Evolutionary conservation across 2,113 vertebrate genomes (phyloP).

Genomic region (Callopanchax toddi): DNA sequence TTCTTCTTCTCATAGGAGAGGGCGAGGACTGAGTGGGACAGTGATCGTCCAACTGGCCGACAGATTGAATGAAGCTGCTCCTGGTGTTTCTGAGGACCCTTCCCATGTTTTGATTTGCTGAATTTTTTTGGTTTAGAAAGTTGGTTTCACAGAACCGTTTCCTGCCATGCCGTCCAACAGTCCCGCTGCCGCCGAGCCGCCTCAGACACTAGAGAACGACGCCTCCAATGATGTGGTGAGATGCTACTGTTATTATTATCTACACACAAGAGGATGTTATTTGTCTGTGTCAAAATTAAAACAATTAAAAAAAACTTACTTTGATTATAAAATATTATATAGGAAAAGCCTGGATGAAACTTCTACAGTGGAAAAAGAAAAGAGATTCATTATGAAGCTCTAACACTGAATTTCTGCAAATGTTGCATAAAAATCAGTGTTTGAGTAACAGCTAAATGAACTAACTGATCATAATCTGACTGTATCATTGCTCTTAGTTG

Average conservation of each 20-base stretch:
- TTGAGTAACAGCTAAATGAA: too few relatives aligned
- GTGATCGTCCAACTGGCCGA: conserved; percentile 10
- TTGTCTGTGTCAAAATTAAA: background rate
- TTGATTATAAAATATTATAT: background rate
- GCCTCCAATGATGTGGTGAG: conserved; percentile 66
- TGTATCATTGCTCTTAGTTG: too few relatives aligned
- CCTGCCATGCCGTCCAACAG: conserved; percentile 76
- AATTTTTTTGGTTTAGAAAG: conserved; percentile 34
- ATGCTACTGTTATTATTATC: background rate
- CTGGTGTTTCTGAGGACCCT: conserved; percentile 57
- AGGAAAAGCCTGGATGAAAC: background rate
- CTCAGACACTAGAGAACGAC: conserved; percentile 67
- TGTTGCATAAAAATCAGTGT: conserved; percentile 30
- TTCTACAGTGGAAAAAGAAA: too few relatives aligned
- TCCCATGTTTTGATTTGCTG: conserved; percentile 68
- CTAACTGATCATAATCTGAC: too few relatives aligned
- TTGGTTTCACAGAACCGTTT: conserved; percentile 45
- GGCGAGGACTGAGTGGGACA: conserved; percentile 35
- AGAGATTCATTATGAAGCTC: too few relatives aligned
- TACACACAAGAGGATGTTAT: background rate
- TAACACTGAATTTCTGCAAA: background rate
- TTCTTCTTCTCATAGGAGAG: conserved; percentile 49
- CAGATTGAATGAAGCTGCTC: conserved; percentile 67
- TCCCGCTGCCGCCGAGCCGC: conserved; percentile 57
- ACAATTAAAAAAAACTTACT: background rate